Evolutionary conservation across 2,797 vertebrate species (phyloP), one percentile per base, ranked within the genome.

Genomic region (Typhlichthys subterraneus): DNA sequence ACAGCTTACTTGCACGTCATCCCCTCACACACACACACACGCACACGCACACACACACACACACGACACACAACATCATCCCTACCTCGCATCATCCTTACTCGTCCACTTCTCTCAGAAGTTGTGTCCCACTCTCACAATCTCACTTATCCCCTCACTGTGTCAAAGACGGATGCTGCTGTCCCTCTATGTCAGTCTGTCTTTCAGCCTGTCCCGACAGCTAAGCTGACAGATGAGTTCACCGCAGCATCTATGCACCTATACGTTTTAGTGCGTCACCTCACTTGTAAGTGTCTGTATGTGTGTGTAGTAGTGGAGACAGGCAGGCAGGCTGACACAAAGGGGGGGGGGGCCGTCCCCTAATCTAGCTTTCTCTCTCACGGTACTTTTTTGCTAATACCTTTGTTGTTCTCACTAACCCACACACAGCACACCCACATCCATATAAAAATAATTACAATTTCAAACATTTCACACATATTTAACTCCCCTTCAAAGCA

Each of bases 21-120:
- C 65, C 67, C 64, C 61, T 66, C 70, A 63, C 63, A 66, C 56
- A 72, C 53, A 68, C 58, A 73, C 15, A 73, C 23, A 53, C 31
- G 59, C 6, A 59, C 46, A 75, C 49, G 65, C 45, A 59, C 50
- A 17, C 17, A 17, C 1, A 17, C 13, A 56, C 17, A 19, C 10
- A 45, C 13, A 2, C 12, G 6, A 63, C 23, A 48, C 73, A 85
- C 67, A 77, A 85, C 67, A 77, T 83, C 52, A 81, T 85, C 80
- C 92, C 89, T 93, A 93, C 92, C 92, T 93, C 91, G 87, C 91
- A 90, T 92, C 89, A 89, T 93, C 88, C 85, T 91, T 87, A 86
- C 86, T 88, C 77, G 76, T 87, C 79, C 81, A 84, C 82, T 87
- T 57, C 78, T 82, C 69, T 80, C 77, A 82, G 82, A 77, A 4